Evolutionary conservation across 2,888 invertebrate species (phyloP), one percentile per base, ranked within the genome.

Genomic region (Margaritifera margaritifera): DNA sequence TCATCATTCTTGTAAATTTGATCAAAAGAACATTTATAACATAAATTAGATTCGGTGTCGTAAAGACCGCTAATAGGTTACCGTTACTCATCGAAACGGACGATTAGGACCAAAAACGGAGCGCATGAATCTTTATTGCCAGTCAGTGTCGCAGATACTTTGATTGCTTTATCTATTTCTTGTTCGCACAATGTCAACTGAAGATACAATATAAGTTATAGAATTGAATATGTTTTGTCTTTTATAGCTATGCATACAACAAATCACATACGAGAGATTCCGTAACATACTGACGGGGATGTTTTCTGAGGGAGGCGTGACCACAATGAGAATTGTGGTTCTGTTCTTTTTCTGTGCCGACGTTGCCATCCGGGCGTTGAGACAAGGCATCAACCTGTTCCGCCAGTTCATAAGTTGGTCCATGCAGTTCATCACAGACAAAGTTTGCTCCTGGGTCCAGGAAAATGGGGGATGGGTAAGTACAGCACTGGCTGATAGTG

Each of bases 291-390:
- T 88, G 19, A 56, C 77, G 6, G 82, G 83, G 66, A 74, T 88
- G 6, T 85, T 88, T 64, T 61, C 57, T 18, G 72, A 66, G 19
- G 80, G 79, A 42, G 81, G 81, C 0, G 80, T 88, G 22, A 86
- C 85, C 25, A 75, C 73, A n/a, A 82, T 86, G 67, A 74, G 86
- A 53, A 83, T 89, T 58, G 77, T 88, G 25, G 85, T 88, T 6
- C 74, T 89, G 20, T 89, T 89, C 75, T 86, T 80, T 75, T 89
- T 89, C 78, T 89, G 89, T 68, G 80, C 87, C 6, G 89, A 89
- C 72, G 77, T 89, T 54, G 84, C 87, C 57, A 84, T 87, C 64
- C 73, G 82, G 65, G 76, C 84, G 8, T 72, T 86, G 25, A 74
- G 70, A 42, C 55, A 72, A 22, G 78, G 82, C 8, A 62, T 72